Evolutionary conservation across 2,113 vertebrate species (phyloP).

Genomic region (Nothoprocta perdicaria): DNA sequence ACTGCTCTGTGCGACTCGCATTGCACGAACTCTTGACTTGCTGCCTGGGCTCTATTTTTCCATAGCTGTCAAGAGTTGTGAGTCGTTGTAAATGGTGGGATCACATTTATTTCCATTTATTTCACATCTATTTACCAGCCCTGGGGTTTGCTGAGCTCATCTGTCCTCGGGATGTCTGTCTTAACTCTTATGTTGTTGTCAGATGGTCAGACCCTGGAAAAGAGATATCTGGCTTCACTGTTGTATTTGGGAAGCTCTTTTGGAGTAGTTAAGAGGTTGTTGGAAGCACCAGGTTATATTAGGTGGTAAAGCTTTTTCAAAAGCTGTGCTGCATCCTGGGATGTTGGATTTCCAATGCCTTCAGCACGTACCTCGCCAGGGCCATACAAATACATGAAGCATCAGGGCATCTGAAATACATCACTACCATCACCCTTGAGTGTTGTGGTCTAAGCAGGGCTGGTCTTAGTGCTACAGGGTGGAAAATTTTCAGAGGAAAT

Average conservation of each 20-base stretch:
- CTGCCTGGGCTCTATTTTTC: background rate
- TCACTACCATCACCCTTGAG: background rate
- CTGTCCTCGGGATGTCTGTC: background rate
- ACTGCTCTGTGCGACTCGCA: background rate
- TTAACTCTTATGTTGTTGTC: background rate
- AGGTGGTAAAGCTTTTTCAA: background rate
- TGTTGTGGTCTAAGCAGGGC: background rate
- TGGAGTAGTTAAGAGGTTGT: background rate
- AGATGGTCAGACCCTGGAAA: background rate
- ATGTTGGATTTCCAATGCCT: rapidly evolving
- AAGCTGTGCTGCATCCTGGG: background rate
- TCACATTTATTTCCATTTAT: background rate
- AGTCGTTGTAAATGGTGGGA: background rate
- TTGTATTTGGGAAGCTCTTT: background rate
- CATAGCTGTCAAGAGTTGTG: background rate
- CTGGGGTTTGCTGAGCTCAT: background rate
- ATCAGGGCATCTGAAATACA: background rate
- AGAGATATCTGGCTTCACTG: background rate
- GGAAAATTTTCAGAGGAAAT: background rate
- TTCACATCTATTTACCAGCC: background rate
- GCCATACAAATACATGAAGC: background rate
- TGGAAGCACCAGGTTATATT: rapidly evolving
- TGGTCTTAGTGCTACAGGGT: background rate
- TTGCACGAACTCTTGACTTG: background rate
- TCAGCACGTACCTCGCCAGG: too few species aligned